Conservation (phyloP, 2,888 invertebrate species). For the Polyommatus iphigenia region DNA sequence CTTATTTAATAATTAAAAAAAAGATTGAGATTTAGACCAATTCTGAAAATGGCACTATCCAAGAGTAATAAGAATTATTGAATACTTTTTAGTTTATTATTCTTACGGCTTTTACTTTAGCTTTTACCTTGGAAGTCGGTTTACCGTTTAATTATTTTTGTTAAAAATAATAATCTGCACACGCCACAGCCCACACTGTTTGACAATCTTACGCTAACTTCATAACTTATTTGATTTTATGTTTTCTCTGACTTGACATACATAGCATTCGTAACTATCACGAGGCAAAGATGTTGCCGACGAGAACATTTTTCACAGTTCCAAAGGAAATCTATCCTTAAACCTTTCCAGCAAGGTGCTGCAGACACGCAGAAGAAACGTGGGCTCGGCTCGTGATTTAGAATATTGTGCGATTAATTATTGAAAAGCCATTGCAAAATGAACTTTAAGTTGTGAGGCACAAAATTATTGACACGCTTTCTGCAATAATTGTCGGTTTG, state of each 20-base stretch:
- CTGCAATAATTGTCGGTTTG: slow-evolving; percentile 41
- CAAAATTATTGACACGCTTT: slow-evolving; percentile 45
- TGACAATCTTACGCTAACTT: background rate
- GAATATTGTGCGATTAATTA: slow-evolving; percentile 37
- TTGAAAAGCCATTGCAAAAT: slow-evolving; percentile 36
- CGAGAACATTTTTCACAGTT: background rate
- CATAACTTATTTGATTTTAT: slow-evolving; percentile 15
- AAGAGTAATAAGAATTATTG: no score
- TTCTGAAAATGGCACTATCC: no score
- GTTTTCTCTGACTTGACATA: slow-evolving; percentile 31
- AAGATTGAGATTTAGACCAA: no score
- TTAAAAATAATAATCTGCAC: no score
- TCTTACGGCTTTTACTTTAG: no score
- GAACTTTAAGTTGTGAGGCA: slow-evolving; percentile 40
- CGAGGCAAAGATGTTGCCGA: slow-evolving; percentile 28
- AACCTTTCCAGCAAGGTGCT: background rate
- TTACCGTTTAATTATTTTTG: no score
- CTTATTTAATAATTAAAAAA: no score
- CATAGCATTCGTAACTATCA: slow-evolving; percentile 5
- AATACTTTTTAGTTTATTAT: no score
- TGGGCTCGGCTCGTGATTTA: background rate
- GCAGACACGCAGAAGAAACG: background rate
- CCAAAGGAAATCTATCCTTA: slow-evolving; percentile 16
- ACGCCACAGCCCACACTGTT: no score
- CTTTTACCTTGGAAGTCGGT: no score